phyloP scores from a whole-genome alignment of 1,140 invertebrate species.

The Cotesia vestalis region DNA sequence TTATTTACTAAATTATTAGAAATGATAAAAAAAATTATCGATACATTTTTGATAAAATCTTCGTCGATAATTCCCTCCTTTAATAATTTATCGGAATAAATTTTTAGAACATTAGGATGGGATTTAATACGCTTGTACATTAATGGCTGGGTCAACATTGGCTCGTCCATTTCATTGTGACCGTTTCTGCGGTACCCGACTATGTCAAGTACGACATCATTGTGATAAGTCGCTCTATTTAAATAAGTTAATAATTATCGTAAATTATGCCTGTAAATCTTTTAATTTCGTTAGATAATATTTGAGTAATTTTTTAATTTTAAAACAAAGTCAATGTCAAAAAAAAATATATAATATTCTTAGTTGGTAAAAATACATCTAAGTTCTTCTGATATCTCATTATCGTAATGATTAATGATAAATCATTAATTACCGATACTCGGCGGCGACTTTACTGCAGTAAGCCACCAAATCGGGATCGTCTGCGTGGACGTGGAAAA shows the following conservation, averaged over 20 bases:
- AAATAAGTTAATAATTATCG: slow-evolving; percentile 36
- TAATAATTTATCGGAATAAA: slow-evolving; percentile 80
- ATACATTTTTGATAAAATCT: slow-evolving; percentile 72
- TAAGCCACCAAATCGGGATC: slow-evolving; percentile 90
- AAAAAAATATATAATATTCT: no score
- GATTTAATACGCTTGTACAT: slow-evolving; percentile 90
- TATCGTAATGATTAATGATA: not conserved
- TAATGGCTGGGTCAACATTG: slow-evolving; percentile 92
- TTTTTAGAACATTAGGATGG: slow-evolving; percentile 71
- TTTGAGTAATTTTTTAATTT: no score
- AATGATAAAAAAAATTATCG: slow-evolving; percentile 61
- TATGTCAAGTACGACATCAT: slow-evolving; percentile 90
- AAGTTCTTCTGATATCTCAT: not conserved
- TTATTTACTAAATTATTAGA: not conserved
- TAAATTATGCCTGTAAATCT: not conserved
- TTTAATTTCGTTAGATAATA: not conserved
- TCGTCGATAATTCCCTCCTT: slow-evolving; percentile 77
- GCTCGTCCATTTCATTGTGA: slow-evolving; percentile 95
- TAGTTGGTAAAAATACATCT: not conserved
- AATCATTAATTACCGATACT: slow-evolving; percentile 68
- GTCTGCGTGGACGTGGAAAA: slow-evolving; percentile 94
- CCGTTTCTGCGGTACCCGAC: slow-evolving; percentile 88
- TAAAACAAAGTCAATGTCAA: no score
- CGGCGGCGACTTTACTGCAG: slow-evolving; percentile 84
- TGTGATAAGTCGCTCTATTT: slow-evolving; percentile 78